Base-by-base conservation (phyloP, 2,888 invertebrate species). In the Antitype chi region DNA sequence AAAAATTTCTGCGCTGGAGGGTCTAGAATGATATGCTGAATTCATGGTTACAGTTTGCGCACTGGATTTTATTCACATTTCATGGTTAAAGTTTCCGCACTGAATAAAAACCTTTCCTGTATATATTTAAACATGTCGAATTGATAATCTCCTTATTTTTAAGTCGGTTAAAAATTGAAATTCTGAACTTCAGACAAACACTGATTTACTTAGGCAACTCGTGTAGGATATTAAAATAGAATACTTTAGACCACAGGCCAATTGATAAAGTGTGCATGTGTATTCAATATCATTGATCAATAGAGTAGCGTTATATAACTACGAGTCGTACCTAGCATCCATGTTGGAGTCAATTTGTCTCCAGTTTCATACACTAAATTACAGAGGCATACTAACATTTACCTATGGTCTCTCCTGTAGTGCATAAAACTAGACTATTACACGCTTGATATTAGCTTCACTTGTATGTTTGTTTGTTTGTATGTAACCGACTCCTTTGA, bases 341-440 rank as follows among this genome's bases (percentile, higher is more conserved):
- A 72, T 63, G 13, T 52, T 52, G 72, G 25, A 78, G 72, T 17
- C 79, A 25, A 43, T 32, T 32, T 59, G 64, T 79, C 64, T 79
- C 57, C 25, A 25, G 49, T 43, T 57, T 23, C 38, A 64, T 6
- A 49, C 32, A 15, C 6, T n/a, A n/a, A 55, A 32, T n/a, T 73
- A 63, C 28, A 71, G 20, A 71, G 52, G 28, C 28, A 62, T 28
- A 17, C 32, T 76, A 43, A 20, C 0, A 28, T 59, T 25, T 25
- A 13, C n/a, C 32, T n/a, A 1, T n/a, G 7, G 32, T 28, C 8
- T 53, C 47, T 62, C 38, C 23, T 8, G 38, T 67, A 43, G 17
- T 28, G 25, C 17, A 43, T n/a, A 59, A 25, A 20, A 25, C 15
- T 20, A 49, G 17, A 25, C n/a, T 47, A 17, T 55, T 43, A n/a